A percentile compares a stretch with the other conserved stretches of the same genome.
phyloP scores from a whole-genome alignment of 2,888 invertebrate genomes.

The Graphium colonna region DNA sequence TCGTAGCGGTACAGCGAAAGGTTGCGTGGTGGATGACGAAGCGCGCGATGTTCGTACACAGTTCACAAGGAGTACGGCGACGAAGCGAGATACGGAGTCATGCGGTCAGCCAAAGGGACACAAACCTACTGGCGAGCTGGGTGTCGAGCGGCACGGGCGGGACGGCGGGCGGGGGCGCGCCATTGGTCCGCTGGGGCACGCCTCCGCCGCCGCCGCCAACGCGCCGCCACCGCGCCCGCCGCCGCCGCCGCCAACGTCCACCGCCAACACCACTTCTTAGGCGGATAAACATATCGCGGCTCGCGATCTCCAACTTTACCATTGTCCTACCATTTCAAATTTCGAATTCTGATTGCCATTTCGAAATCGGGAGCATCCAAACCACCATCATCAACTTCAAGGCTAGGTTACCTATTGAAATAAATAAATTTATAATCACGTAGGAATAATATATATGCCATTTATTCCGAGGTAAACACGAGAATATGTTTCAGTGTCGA shows the following conservation, averaged over 20 bases:
- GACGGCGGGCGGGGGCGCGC: conserved; percentile 63
- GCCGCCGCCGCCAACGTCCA: conserved; percentile 41
- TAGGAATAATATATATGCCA: too few relatives aligned
- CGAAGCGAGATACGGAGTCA: conserved; percentile 80
- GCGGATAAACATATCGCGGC: not conserved
- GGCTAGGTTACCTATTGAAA: too few relatives aligned
- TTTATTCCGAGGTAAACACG: too few relatives aligned
- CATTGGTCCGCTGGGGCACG: conserved; percentile 69
- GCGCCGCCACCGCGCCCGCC: conserved; percentile 37
- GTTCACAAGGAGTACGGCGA: conserved; percentile 75
- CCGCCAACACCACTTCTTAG: conserved; percentile 39
- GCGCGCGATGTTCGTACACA: conserved; percentile 72
- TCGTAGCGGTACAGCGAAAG: conserved; percentile 56
- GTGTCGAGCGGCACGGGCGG: conserved; percentile 54
- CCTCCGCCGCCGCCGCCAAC: conserved; percentile 38
- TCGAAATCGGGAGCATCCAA: too few relatives aligned
- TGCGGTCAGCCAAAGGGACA: conserved; percentile 81
- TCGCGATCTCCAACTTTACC: conserved; percentile 16
- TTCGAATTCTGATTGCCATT: conserved; percentile 40
- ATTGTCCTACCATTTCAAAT: conserved; percentile 44
- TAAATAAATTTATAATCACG: too few relatives aligned
- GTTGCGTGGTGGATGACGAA: conserved; percentile 62
- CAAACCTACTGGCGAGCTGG: conserved; percentile 78
- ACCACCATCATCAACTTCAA: too few relatives aligned
- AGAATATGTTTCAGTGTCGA: too few relatives aligned